A percentile compares a stretch with the other conserved stretches of the same genome.
phyloP scores from a whole-genome alignment of 2,797 vertebrate genomes.

The Apogon talboti region DNA sequence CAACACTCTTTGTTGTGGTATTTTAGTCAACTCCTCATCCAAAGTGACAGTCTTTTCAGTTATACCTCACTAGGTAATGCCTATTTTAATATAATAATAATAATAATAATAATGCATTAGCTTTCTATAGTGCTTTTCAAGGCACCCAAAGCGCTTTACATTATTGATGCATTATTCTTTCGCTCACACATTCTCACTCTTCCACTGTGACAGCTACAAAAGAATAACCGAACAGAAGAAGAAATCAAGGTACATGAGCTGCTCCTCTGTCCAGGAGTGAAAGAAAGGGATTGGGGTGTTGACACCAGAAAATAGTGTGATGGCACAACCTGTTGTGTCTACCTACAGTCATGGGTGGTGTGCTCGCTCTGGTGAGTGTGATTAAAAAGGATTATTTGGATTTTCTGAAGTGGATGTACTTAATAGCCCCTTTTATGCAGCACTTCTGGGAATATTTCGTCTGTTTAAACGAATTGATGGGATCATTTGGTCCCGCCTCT shows the following conservation, averaged over 20 bases:
- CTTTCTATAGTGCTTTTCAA: no score
- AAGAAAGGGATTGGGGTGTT: background rate
- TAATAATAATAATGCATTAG: no score
- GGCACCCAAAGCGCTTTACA: no score
- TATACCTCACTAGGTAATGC: conserved; percentile 3
- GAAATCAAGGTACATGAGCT: conserved; percentile 8
- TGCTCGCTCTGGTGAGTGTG: no score
- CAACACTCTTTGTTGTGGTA: conserved; percentile 3
- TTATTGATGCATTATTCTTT: no score
- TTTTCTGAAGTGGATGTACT: no score
- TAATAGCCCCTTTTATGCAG: no score
- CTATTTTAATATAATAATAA: conserved; percentile 7
- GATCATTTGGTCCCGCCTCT: no score
- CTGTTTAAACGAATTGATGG: no score
- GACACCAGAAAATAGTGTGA: background rate
- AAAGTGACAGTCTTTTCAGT: conserved; percentile 3
- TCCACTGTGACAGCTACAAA: conserved; percentile 24
- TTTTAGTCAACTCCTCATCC: conserved; percentile 20
- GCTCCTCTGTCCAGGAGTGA: background rate
- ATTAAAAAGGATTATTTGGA: background rate
- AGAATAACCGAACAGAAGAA: conserved; percentile 14
- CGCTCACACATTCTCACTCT: no score
- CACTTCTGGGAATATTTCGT: no score
- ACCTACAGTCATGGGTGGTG: conserved; percentile 15
- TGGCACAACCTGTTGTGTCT: conserved; percentile 22